Conservation (phyloP, 2,888 invertebrate genomes). For the Ornithoptera alexandrae region DNA sequence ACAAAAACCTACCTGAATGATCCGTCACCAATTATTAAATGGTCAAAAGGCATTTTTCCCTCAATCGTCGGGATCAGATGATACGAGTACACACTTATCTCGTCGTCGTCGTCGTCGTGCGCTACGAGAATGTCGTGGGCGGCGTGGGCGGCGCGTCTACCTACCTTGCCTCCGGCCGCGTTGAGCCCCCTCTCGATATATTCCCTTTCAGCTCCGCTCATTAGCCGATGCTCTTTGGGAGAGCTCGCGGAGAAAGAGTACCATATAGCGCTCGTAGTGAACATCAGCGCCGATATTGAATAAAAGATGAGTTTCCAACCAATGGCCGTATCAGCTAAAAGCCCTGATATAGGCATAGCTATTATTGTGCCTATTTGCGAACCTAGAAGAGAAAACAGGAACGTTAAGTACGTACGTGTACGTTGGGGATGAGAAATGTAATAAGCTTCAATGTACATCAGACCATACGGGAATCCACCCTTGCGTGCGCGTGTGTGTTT, state of each 20-base stretch:
- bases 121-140: too few species aligned
- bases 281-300: slow-evolving; percentile 75
- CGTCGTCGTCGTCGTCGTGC: too few species aligned
- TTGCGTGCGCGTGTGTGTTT: too few species aligned
- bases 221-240: slow-evolving; percentile 78
- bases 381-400: slow-evolving; percentile 59
- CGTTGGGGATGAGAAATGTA: background rate
- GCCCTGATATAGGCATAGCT: slow-evolving; percentile 83
- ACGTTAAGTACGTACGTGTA: background rate
- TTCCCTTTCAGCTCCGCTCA: slow-evolving; percentile 75
- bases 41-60: too few species aligned
- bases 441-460: too few species aligned
- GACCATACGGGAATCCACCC: too few species aligned
- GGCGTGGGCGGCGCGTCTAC: slow-evolving; percentile 8
- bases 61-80: too few species aligned
- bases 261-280: slow-evolving; percentile 79
- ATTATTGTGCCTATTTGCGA: slow-evolving; percentile 84
- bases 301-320: slow-evolving; percentile 88
- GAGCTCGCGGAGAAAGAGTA: slow-evolving; percentile 78
- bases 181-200: slow-evolving; percentile 81
- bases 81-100: too few species aligned
- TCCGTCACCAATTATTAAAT: too few species aligned
- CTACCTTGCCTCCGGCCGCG: slow-evolving; percentile 29
- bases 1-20: too few species aligned
- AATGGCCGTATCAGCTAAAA: slow-evolving; percentile 74